phyloP scores from a whole-genome alignment of 2,797 vertebrate species.

The Hemibagrus guttatus region DNA sequence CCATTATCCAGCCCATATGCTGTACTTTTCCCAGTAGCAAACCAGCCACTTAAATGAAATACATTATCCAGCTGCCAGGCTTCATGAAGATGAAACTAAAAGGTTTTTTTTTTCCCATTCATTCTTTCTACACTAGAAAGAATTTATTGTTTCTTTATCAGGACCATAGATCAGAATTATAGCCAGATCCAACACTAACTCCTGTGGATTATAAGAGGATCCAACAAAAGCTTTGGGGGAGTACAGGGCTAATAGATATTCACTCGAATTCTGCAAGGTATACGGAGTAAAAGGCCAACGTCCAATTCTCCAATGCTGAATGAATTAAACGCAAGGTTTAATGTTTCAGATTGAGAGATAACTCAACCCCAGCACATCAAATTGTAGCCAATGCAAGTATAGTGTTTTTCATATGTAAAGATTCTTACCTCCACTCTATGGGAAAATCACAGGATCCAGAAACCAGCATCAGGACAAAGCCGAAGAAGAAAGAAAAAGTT shows the following conservation, averaged over 20 bases:
- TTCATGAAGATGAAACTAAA: background rate
- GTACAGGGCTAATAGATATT: background rate
- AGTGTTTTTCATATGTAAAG: background rate
- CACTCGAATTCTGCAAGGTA: background rate
- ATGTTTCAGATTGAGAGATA: background rate
- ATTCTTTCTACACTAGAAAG: background rate
- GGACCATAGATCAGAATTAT: conserved; percentile 11
- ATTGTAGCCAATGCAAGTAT: background rate
- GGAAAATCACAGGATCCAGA: conserved; percentile 71
- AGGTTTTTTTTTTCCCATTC: background rate
- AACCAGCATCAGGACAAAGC: conserved; percentile 62
- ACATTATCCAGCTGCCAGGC: conserved; percentile 18
- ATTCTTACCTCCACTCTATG: conserved; percentile 94
- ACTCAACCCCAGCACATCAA: background rate
- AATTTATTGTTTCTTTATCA: conserved; percentile 19
- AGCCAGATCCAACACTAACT: conserved; percentile 30
- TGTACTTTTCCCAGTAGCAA: conserved; percentile 22
- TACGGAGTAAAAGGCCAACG: background rate
- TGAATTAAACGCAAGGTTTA: background rate
- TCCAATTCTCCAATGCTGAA: conserved; percentile 1
- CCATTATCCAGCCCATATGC: conserved; percentile 30
- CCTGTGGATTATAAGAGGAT: background rate
- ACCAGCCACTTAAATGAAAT: conserved; percentile 5
- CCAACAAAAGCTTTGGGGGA: background rate
- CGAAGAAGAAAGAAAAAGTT: conserved; percentile 62